A percentile compares a stretch with the other conserved stretches of the same genome.
phyloP scores from a whole-genome alignment of 2,888 invertebrate genomes.

The Eurytoma californica region DNA sequence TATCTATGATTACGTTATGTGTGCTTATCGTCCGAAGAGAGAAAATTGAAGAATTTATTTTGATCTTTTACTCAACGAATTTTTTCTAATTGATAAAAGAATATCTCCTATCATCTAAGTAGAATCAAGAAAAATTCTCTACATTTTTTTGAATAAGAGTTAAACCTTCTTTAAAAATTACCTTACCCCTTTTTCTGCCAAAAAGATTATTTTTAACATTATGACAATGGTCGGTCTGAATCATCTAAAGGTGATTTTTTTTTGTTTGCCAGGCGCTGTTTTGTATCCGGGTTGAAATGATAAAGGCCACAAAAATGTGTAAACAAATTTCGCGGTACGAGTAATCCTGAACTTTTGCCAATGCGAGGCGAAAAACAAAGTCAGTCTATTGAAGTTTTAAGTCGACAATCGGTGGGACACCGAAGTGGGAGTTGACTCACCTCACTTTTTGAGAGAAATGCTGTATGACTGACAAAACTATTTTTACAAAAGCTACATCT shows the following conservation, averaged over 20 bases:
- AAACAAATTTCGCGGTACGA: conserved; percentile 41
- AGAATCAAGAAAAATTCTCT: too few relatives aligned
- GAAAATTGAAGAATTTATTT: too few relatives aligned
- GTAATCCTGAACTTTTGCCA: conserved; percentile 28
- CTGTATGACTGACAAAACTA: conserved; percentile 53
- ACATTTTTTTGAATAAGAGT: too few relatives aligned
- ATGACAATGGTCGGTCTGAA: conserved; percentile 8
- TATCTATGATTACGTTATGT: too few relatives aligned
- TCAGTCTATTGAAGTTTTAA: conserved; percentile 1
- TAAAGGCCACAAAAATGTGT: conserved; percentile 31
- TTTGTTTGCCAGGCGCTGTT: too few relatives aligned
- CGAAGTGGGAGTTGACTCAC: conserved; percentile 46
- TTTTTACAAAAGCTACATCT: conserved; percentile 54
- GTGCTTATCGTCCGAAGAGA: too few relatives aligned
- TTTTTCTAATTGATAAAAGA: too few relatives aligned
- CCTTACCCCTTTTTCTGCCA: too few relatives aligned
- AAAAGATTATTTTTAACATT: conserved; percentile 20
- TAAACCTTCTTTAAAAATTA: too few relatives aligned
- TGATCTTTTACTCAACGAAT: too few relatives aligned
- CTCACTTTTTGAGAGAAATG: conserved; percentile 12
- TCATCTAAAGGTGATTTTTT: not conserved
- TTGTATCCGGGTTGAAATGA: not conserved
- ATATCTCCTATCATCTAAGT: too few relatives aligned
- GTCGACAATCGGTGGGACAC: conserved; percentile 1
- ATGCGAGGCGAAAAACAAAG: not conserved